A percentile compares a stretch with the other conserved stretches of the same genome.
phyloP scores from a whole-genome alignment of 1,140 invertebrate species.

The Cephus cinctus region DNA sequence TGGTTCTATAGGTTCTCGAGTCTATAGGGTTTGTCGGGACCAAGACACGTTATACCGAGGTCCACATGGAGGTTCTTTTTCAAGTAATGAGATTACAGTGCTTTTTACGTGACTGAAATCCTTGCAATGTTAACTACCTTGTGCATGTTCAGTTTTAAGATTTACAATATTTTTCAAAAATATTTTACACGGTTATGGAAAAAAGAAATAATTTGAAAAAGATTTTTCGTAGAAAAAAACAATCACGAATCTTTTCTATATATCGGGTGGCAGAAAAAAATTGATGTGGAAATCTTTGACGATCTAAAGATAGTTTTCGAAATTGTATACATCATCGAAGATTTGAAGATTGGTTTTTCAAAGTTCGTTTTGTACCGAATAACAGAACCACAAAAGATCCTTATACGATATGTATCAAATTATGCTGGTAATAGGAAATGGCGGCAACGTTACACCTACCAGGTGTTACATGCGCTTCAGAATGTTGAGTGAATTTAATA shows the following conservation, averaged over 20 bases:
- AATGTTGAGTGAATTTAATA: conserved; percentile 40
- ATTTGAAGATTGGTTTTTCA: not conserved
- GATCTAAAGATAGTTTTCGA: no score
- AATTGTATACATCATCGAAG: no score
- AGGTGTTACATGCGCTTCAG: conserved; percentile 45
- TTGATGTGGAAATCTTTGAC: no score
- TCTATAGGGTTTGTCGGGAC: conserved; percentile 35
- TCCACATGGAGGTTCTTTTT: conserved; percentile 32
- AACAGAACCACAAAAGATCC: conserved; percentile 5
- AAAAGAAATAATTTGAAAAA: no score
- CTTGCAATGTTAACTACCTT: no score
- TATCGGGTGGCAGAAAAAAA: no score
- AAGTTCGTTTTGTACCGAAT: not conserved
- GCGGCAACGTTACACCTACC: conserved; percentile 56
- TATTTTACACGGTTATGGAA: no score
- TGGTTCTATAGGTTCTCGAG: conserved; percentile 49
- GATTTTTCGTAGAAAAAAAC: no score
- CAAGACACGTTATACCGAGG: conserved; percentile 32
- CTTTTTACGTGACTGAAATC: conserved; percentile 51
- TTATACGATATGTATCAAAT: conserved; percentile 55
- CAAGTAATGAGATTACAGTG: conserved; percentile 40
- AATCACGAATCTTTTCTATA: no score
- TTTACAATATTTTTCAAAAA: no score
- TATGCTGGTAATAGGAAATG: conserved; percentile 56
- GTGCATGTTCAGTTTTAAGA: no score